A percentile compares a stretch with the other conserved stretches of the same genome.
These are phyloP conservation scores for Drosophila carrolli DNA, from an alignment of 1,140 invertebrate species.

Conservation along the genomic window DNA sequence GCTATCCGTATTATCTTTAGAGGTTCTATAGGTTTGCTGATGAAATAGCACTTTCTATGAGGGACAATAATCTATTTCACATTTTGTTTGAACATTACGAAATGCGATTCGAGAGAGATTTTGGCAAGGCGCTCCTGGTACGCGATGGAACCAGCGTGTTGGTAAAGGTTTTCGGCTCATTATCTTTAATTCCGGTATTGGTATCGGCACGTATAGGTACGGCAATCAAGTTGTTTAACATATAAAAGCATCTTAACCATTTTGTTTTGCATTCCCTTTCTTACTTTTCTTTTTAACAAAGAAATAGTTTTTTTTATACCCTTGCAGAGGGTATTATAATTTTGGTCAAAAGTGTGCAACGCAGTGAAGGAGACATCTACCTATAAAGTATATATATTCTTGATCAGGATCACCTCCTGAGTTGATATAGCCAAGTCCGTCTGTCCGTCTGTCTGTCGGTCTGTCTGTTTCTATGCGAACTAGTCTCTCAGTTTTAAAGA, in stretches of 20 bases:
- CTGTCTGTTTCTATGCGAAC: too few species aligned
- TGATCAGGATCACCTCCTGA: too few species aligned
- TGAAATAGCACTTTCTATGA: neutral
- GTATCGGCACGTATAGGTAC: neutral
- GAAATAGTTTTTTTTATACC: too few species aligned
- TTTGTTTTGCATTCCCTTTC: too few species aligned
- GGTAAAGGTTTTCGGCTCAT: neutral
- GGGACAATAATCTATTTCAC: slow-evolving; percentile 4
- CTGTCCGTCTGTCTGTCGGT: too few species aligned
- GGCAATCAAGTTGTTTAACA: neutral
- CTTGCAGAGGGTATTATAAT: too few species aligned
- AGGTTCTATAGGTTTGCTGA: neutral
- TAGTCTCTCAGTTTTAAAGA: too few species aligned
- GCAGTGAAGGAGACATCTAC: too few species aligned
- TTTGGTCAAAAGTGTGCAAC: too few species aligned
- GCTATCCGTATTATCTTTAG: neutral
- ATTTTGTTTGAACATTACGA: neutral
- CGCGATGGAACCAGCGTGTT: neutral
- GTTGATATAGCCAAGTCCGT: too few species aligned
- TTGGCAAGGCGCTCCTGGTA: neutral
- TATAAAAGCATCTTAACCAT: neutral
- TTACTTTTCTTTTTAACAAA: too few species aligned
- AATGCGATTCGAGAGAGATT: neutral
- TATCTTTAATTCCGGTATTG: neutral
- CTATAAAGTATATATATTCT: too few species aligned